Evolutionary conservation across 1,140 invertebrate species (phyloP), one percentile per base, ranked within the genome.

Genomic region (Pseudomyrmex pallidus): DNA sequence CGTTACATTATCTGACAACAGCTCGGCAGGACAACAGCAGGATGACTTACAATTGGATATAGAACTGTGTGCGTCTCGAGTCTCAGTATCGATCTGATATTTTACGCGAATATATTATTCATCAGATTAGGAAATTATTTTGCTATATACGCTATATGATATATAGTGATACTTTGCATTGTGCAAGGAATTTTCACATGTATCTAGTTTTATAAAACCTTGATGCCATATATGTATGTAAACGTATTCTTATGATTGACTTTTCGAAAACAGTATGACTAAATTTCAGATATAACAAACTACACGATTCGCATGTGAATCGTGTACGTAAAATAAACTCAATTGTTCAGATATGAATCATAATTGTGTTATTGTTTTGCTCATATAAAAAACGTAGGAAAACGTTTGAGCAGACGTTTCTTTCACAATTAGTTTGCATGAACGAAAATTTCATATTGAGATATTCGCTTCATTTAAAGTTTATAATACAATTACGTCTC

Each of bases 291-390:
- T 46, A 4, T 5, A 12, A 54, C 2, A 13, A 25, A 46, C 0
- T 12, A 2, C 15, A n/a, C 10, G 15, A 15, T 17, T 25, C 12
- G 46, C 2, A 22, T 68, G 68, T 70, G 56, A 86, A 70, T 86
- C 48, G 85, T 25, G 59, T 57, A 57, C 68, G 13, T 52, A 86
- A 56, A 66, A 50, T 70, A 83, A 57, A 78, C 17, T 68, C 56
- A 68, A 68, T 68, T 35, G 54, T 20, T 74, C 64, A 72, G 46
- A 50, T 22, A 59, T 87, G 86, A 87, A 68, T 87, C 86, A 87
- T 77, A 48, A 46, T 83, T n/a, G 56, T 59, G 56, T 74, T 46
- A 25, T 76, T 86, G 64, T 70, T 84, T 87, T 78, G 44, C 20
- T 46, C 15, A 52, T 67, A 67, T 82, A 74, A 57, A 57, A 82